These are phyloP conservation scores for Mycetomoellerius zeteki DNA, from an alignment of 1,140 invertebrate species.

Conservation along the genomic window DNA sequence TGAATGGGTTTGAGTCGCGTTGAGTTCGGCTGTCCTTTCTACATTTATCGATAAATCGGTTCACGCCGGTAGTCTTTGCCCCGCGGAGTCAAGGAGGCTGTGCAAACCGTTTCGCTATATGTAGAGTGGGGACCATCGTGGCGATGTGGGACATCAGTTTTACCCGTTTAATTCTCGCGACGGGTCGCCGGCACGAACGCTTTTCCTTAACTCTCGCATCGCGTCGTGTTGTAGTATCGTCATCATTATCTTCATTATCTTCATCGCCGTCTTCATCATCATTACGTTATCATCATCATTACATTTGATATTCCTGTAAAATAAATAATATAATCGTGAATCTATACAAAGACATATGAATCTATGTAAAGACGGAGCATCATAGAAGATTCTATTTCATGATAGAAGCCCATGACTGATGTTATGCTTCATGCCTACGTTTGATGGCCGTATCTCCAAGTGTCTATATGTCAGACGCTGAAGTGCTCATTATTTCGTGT, in stretches of 20 bases:
- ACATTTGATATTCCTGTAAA: not conserved
- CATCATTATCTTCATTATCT: not conserved
- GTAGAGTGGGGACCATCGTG: conserved; percentile 51
- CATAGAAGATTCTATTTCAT: not conserved
- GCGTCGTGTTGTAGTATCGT: not conserved
- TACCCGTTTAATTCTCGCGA: conserved; percentile 51
- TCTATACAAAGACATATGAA: not conserved
- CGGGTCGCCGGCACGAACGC: conserved; percentile 23
- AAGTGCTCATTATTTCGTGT: conserved; percentile 24
- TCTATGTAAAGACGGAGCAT: not conserved
- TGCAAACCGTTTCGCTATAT: conserved; percentile 25
- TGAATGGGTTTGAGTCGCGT: conserved; percentile 2
- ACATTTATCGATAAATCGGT: conserved; percentile 53
- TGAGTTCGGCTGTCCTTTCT: conserved; percentile 6
- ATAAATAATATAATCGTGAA: not conserved
- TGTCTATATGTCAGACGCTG: not conserved
- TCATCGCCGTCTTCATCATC: not conserved
- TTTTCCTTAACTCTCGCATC: conserved; percentile 17
- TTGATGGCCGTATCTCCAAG: not conserved
- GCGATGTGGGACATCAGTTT: conserved; percentile 63
- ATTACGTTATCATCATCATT: not conserved
- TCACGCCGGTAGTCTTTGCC: conserved; percentile 61
- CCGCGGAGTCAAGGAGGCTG: conserved; percentile 12
- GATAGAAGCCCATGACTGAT: not conserved
- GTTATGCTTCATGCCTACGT: not conserved